phyloP scores from a whole-genome alignment of 2,113 vertebrate species.

The Epinephelus lanceolatus region DNA sequence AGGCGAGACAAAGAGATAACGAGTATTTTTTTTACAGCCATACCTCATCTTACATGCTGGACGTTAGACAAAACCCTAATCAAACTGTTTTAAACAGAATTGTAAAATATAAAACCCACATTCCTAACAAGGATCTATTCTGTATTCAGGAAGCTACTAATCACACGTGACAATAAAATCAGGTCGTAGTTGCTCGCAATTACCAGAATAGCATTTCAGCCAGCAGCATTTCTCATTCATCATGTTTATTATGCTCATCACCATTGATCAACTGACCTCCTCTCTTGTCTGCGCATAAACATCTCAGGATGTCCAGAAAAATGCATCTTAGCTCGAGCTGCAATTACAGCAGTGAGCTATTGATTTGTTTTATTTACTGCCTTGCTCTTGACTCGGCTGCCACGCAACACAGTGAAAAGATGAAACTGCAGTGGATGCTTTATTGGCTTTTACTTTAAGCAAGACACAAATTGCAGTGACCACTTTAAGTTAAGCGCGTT shows the following conservation, averaged over 20 bases:
- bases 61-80: neutral
- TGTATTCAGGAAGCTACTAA: conserved; percentile 19
- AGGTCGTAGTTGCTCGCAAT: conserved; percentile 40
- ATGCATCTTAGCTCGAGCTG: neutral
- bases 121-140: conserved; percentile 5
- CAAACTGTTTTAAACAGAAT: neutral
- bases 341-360: neutral
- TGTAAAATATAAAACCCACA: conserved; percentile 6
- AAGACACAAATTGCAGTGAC: neutral
- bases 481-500: neutral
- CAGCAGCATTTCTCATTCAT: conserved; percentile 25
- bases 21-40: neutral
- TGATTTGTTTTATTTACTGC: conserved; percentile 6
- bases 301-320: neutral
- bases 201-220: conserved; percentile 38
- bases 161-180: conserved; percentile 11
- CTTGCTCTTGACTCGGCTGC: neutral
- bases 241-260: conserved; percentile 42
- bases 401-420: neutral
- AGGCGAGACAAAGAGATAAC: conserved; percentile 23
- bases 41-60: neutral
- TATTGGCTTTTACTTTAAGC: neutral
- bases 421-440: neutral
- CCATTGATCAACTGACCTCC: conserved; percentile 22
- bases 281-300: neutral